These are phyloP conservation scores for Toxotes jaculatrix DNA, from an alignment of 2,113 vertebrate genomes.

Conservation along the genomic window DNA sequence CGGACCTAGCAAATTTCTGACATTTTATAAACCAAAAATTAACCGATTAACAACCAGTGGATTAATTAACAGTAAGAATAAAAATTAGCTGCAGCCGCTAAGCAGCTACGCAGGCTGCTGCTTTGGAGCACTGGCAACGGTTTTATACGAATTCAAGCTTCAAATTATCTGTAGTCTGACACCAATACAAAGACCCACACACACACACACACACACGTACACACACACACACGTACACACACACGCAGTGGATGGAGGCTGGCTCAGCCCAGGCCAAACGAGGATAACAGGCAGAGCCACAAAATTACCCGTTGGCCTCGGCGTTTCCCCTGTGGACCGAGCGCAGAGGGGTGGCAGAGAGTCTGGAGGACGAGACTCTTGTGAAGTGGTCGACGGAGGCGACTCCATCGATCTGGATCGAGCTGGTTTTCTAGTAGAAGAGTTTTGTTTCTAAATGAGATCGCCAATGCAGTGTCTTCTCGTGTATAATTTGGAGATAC, in stretches of 20 bases:
- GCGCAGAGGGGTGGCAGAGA: constrained; percentile 16
- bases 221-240: neutral
- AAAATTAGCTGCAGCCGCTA: no score
- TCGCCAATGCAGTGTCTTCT: neutral
- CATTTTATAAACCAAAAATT: no score
- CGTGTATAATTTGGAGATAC: constrained; percentile 31
- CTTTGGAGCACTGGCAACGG: no score
- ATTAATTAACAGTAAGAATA: no score
- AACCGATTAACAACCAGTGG: neutral
- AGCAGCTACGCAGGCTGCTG: no score
- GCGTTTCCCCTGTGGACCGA: neutral
- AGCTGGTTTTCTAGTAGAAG: constrained; percentile 26
- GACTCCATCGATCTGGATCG: constrained; percentile 33
- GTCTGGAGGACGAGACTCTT: constrained; percentile 18
- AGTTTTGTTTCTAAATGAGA: constrained; percentile 18
- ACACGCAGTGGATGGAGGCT: constrained; percentile 2
- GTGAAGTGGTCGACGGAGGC: constrained; percentile 54
- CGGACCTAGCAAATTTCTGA: no score
- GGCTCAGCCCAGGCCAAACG: constrained; percentile 47
- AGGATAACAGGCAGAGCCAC: constrained; percentile 64
- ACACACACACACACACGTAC: neutral
- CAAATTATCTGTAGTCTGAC: neutral
- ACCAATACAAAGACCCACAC: neutral
- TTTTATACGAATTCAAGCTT: neutral
- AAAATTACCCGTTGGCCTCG: constrained; percentile 60